Percentiles rank a stretch among this genome's conserved stretches.
Conservation (phyloP, 2,113 vertebrate genomes). For the Megatriorchis doriae region DNA sequence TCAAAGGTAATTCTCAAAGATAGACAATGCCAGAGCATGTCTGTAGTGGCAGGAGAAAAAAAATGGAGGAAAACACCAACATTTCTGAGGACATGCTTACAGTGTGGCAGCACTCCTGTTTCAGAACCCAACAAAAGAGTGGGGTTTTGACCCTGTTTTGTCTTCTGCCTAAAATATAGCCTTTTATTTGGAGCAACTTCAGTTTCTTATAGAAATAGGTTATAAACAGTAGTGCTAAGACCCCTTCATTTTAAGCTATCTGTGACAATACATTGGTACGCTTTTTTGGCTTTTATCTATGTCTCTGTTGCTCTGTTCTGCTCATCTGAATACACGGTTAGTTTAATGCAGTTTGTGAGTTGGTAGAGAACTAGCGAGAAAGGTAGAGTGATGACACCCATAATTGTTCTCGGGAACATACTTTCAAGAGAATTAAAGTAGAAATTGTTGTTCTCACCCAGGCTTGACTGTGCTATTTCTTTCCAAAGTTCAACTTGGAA, state of each 20-base stretch:
- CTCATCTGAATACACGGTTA: neutral
- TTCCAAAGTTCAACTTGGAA: neutral
- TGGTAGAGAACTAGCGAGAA: neutral
- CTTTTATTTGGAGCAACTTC: neutral
- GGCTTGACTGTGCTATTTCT: neutral
- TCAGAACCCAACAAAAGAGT: neutral
- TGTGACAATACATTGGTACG: neutral
- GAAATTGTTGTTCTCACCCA: neutral
- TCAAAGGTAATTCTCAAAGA: neutral
- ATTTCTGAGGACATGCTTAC: neutral
- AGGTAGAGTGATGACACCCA: neutral
- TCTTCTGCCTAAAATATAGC: neutral
- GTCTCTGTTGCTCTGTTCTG: neutral
- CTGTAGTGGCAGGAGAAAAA: neutral
- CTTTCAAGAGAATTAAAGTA: neutral
- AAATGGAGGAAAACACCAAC: neutral
- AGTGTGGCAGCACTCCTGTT: neutral
- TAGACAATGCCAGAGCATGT: neutral
- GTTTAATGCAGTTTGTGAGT: neutral
- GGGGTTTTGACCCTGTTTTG: neutral
- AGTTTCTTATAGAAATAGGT: neutral
- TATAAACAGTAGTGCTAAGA: neutral
- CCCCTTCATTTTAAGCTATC: neutral
- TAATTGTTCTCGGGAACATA: neutral
- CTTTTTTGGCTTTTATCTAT: neutral